Base-by-base conservation (phyloP, 2,888 invertebrate genomes). In the Caenorhabditis sulstoni region DNA sequence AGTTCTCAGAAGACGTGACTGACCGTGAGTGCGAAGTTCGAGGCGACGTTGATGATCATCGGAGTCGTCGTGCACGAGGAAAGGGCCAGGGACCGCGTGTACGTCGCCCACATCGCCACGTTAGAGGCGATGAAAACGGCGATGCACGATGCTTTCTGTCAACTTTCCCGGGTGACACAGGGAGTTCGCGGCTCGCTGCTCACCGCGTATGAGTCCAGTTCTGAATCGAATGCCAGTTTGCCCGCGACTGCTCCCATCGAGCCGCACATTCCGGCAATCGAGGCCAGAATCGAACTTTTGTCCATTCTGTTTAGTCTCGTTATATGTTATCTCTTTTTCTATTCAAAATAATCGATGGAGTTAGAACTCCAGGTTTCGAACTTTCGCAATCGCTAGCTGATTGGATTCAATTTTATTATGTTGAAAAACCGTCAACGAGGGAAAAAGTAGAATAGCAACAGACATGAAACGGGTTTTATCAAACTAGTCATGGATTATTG, bases 11-110 rank as follows among this genome's bases (percentile, higher is more conserved):
- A 41, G 14, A 20, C 5, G 37, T 5, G 16, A n/a, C 53, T 39
- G n/a, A 79, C 75, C 12, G 80, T 74, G 5, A 71, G 35, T 7
- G 71, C 75, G 29, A 80, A 80, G 23, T 80, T 80, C n/a, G 53
- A 70, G 22, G 80, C 67, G 57, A 76, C 66, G 41, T 80, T 80
- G 61, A 80, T 58, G 41, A 76, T 53, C 75, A 80, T 65, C 14
- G 80, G 75, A 14, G 59, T 67, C 18, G 50, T 73, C 1, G 80
- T 71, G 23, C 67, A 66, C 9, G 49, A 35, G 8, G 80, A 70
- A 4, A 71, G 29, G 1, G 70, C 57, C 12, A 80, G 55, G 1
- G 80, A 29, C 47, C 66, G 50, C 7, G 75, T 76, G 23, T 80
- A 80, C 5, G 71, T 57, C 1, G 66, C 71, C 80, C 80, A 80